Conservation (phyloP, 2,797 vertebrate genomes). For the Galago senegalensis region DNA sequence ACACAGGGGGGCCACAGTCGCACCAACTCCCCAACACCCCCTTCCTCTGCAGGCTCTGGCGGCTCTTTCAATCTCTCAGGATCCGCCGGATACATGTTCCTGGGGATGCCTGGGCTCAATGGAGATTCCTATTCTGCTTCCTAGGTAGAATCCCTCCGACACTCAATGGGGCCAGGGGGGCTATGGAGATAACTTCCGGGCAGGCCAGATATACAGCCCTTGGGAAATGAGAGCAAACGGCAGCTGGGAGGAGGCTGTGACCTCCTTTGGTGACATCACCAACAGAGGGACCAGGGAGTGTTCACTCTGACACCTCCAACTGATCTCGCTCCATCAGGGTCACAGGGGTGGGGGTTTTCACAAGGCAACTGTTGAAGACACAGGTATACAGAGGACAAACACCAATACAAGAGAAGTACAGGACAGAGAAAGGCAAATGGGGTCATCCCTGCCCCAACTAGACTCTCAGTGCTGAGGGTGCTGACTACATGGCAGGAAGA, state of each 20-base stretch:
- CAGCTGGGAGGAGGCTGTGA: slow-evolving; percentile 93
- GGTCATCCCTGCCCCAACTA: no score
- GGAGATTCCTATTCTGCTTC: slow-evolving; percentile 89
- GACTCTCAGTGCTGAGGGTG: slow-evolving; percentile 71
- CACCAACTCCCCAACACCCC: no score
- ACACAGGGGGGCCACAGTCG: no score
- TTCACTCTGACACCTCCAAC: slow-evolving; percentile 95
- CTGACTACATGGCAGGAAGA: slow-evolving; percentile 67
- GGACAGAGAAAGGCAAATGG: slow-evolving; percentile 63
- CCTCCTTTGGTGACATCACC: slow-evolving; percentile 94
- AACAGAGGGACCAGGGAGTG: slow-evolving; percentile 91
- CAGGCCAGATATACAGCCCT: slow-evolving; percentile 90
- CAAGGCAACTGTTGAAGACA: slow-evolving; percentile 55
- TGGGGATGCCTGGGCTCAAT: no score
- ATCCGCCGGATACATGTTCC: no score
- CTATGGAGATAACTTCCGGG: slow-evolving; percentile 89
- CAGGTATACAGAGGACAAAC: slow-evolving; percentile 71
- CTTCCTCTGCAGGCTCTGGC: slow-evolving; percentile 89
- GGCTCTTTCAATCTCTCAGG: no score
- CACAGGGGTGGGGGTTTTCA: slow-evolving; percentile 65
- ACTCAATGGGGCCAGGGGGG: slow-evolving; percentile 89
- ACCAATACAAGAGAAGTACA: slow-evolving; percentile 83
- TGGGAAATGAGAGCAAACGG: slow-evolving; percentile 93
- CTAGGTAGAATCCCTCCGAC: slow-evolving; percentile 91
- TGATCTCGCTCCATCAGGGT: slow-evolving; percentile 87